These are phyloP conservation scores for Nysson spinosus DNA, from an alignment of 2,888 invertebrate genomes.

Conservation along the genomic window DNA sequence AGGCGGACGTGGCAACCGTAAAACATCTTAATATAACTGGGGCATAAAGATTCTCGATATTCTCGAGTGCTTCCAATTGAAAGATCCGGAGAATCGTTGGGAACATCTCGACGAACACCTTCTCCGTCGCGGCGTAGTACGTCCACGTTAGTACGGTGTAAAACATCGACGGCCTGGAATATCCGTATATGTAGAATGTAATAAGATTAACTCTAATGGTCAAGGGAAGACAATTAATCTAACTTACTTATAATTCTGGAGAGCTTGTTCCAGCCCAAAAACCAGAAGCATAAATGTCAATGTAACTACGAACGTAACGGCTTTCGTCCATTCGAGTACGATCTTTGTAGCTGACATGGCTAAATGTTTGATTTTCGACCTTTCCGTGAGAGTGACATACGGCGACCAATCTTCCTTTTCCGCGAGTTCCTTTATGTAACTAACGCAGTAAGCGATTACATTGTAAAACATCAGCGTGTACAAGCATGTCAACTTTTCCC, in stretches of 20 bases:
- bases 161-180: constrained; percentile 80
- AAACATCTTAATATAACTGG: constrained; percentile 82
- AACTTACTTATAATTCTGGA: constrained; percentile 82
- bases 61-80: constrained; percentile 83
- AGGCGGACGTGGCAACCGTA: constrained; percentile 80
- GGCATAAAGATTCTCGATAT: constrained; percentile 85
- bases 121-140: constrained; percentile 86
- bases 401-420: constrained; percentile 89
- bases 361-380: constrained; percentile 86
- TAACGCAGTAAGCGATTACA: constrained; percentile 87
- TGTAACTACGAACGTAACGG: constrained; percentile 87
- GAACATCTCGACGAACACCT: constrained; percentile 84
- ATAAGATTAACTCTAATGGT: neutral
- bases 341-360: constrained; percentile 90
- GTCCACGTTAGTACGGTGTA: constrained; percentile 84
- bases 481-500: constrained; percentile 82
- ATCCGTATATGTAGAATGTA: neutral
- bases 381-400: constrained; percentile 85
- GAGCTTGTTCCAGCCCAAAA: constrained; percentile 86
- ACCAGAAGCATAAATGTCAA: constrained; percentile 87
- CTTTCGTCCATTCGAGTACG: constrained; percentile 89
- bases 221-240: neutral
- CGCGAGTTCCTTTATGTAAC: constrained; percentile 85
- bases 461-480: constrained; percentile 91
- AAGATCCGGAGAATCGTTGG: constrained; percentile 80